Evolutionary conservation across 2,113 vertebrate species (phyloP).

Genomic region (Alligator mississippiensis): DNA sequence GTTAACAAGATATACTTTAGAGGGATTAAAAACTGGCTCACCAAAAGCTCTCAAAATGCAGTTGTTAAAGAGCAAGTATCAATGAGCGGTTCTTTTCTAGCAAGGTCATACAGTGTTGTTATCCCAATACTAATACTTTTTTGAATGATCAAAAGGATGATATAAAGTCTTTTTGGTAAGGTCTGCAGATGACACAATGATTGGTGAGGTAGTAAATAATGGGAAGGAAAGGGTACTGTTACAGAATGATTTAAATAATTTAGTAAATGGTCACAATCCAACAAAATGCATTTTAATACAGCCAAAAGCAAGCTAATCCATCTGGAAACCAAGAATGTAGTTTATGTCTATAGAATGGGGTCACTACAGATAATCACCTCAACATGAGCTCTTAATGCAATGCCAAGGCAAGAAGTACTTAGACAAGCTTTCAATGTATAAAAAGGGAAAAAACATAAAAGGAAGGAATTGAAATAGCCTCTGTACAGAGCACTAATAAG

Average conservation of each 20-base stretch:
- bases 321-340: neutral
- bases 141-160: neutral
- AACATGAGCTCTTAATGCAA: neutral
- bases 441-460: no score
- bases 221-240: slow-evolving; percentile 30
- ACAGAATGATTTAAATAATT: slow-evolving; percentile 20
- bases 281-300: slow-evolving; percentile 34
- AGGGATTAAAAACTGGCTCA: slow-evolving; percentile 5
- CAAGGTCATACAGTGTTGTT: slow-evolving; percentile 7
- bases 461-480: neutral
- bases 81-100: neutral
- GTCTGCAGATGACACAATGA: neutral
- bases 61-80: neutral
- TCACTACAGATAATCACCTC: slow-evolving; percentile 3
- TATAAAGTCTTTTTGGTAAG: slow-evolving; percentile 28
- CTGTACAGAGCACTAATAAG: neutral
- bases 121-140: neutral
- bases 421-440: no score
- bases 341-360: neutral
- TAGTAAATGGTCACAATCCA: slow-evolving; percentile 44
- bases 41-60: slow-evolving; percentile 17
- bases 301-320: slow-evolving; percentile 29
- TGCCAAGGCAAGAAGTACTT: neutral
- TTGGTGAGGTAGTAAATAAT: slow-evolving; percentile 37
- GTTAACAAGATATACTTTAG: neutral